These are phyloP conservation scores for Dryobota labecula DNA, from an alignment of 2,888 invertebrate species.

Conservation along the genomic window DNA sequence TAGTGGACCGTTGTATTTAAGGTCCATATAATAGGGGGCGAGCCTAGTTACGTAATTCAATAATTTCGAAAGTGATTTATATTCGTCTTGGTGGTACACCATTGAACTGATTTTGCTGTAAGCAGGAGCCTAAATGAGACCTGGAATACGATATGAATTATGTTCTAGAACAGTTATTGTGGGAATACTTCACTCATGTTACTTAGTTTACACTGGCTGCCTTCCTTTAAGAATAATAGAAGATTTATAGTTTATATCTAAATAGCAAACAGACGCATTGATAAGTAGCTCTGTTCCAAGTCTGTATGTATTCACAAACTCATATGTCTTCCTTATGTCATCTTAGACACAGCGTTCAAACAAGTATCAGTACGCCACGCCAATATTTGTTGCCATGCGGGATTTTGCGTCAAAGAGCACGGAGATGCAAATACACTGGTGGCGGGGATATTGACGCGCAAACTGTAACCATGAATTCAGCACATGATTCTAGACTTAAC, in stretches of 20 bases:
- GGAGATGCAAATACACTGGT: background rate
- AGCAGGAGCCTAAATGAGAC: background rate
- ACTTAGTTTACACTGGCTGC: background rate
- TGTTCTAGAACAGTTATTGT: background rate
- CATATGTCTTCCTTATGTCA: constrained; percentile 15
- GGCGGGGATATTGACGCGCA: no score
- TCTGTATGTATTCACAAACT: background rate
- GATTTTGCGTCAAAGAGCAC: constrained; percentile 19
- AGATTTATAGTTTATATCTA: background rate
- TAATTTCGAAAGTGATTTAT: no score
- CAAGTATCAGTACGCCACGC: constrained; percentile 10
- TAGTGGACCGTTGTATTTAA: no score
- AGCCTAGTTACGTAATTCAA: background rate
- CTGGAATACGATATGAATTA: no score
- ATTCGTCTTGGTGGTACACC: no score
- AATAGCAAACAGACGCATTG: background rate
- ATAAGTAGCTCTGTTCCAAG: constrained; percentile 12
- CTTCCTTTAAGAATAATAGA: background rate
- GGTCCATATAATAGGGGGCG: no score
- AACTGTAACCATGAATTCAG: no score
- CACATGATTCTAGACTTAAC: no score
- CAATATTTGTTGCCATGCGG: constrained; percentile 39
- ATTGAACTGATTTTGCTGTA: background rate
- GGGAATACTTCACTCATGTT: background rate
- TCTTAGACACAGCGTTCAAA: constrained; percentile 33